Percentiles rank a stretch among this genome's conserved stretches.
phyloP scores from a whole-genome alignment of 2,797 vertebrate genomes.

The Siniperca obscura region DNA sequence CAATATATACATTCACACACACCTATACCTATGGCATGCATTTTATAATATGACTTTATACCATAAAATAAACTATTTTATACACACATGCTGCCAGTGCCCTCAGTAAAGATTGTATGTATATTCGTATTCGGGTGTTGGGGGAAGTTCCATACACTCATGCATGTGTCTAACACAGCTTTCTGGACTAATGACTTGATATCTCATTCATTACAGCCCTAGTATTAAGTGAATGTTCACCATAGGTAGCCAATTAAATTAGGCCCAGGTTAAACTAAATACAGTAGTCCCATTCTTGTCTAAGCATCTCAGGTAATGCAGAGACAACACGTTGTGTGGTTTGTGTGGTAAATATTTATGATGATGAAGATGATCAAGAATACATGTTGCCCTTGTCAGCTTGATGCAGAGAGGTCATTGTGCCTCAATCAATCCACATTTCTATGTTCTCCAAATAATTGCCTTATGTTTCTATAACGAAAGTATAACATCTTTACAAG shows the following conservation, averaged over 20 bases:
- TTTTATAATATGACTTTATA: neutral
- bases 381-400: slow-evolving; percentile 43
- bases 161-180: neutral
- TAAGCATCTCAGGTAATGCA: slow-evolving; percentile 12
- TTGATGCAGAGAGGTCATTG: slow-evolving; percentile 48
- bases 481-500: slow-evolving; percentile 78
- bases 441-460: slow-evolving; percentile 68
- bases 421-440: slow-evolving; percentile 57
- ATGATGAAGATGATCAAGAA: slow-evolving; percentile 53
- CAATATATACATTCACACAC: too few relatives aligned
- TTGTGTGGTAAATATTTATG: slow-evolving; percentile 39
- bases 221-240: neutral
- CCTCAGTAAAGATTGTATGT: neutral
- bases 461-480: slow-evolving; percentile 71
- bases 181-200: neutral
- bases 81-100: neutral
- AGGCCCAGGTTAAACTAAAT: neutral
- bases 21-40: too few relatives aligned
- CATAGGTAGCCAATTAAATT: neutral
- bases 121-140: neutral
- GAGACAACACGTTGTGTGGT: neutral
- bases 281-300: neutral
- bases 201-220: neutral
- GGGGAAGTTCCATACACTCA: neutral
- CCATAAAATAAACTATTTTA: neutral